Evolutionary conservation across 2,113 vertebrate genomes (phyloP).

Genomic region (Myanophis thanlyinensis): DNA sequence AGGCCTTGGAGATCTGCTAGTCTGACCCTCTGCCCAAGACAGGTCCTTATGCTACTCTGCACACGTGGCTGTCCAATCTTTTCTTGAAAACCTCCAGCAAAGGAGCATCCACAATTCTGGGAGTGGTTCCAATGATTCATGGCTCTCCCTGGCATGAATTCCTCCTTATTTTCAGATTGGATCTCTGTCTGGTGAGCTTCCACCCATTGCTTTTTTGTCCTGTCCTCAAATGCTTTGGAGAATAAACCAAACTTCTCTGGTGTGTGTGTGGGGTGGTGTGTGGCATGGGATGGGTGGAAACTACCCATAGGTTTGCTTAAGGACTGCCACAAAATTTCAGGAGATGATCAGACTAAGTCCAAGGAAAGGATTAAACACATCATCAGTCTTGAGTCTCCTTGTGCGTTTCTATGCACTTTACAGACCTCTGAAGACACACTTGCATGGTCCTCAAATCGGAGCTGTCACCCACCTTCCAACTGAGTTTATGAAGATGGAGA

Average conservation of each 20-base stretch:
- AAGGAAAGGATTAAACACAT: too few relatives aligned
- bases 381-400: too few relatives aligned
- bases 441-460: background rate
- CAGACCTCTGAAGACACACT: background rate
- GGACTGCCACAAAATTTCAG: too few relatives aligned
- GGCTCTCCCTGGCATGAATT: background rate
- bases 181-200: background rate
- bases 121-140: too few relatives aligned
- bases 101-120: background rate
- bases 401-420: background rate
- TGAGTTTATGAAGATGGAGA: background rate
- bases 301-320: background rate
- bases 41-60: background rate
- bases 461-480: background rate
- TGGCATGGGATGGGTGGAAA: too few relatives aligned
- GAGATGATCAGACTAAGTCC: too few relatives aligned
- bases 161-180: background rate
- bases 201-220: background rate
- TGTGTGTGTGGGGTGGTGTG: too few relatives aligned
- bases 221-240: background rate
- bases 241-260: background rate
- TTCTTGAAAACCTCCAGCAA: background rate
- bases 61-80: background rate
- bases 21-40: background rate
- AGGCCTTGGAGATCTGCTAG: background rate